Conservation (phyloP, 2,797 vertebrate genomes). For the Chelon auratus region DNA sequence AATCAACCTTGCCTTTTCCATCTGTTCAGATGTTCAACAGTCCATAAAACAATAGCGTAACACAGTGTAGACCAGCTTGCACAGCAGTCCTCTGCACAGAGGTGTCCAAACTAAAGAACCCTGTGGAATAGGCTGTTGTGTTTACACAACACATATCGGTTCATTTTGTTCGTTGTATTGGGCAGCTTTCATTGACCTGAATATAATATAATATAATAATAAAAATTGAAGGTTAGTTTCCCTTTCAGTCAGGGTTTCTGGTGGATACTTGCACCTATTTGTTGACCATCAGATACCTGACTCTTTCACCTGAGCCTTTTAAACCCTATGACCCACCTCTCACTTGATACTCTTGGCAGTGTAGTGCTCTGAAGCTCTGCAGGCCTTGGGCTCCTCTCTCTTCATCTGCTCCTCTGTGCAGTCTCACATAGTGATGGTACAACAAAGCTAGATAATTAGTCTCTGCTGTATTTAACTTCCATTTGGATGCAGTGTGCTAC, state of each 20-base stretch:
- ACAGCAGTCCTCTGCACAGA: slow-evolving; percentile 58
- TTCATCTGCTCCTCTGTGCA: slow-evolving; percentile 57
- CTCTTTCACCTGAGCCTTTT: slow-evolving; percentile 12
- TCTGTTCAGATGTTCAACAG: slow-evolving; percentile 77
- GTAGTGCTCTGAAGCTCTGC: slow-evolving; percentile 53
- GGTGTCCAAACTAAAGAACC: slow-evolving; percentile 60
- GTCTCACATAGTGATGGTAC: slow-evolving; percentile 59
- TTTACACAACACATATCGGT: slow-evolving; percentile 38
- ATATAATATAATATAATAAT: slow-evolving; percentile 31
- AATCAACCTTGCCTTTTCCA: slow-evolving; percentile 80
- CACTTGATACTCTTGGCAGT: slow-evolving; percentile 25
- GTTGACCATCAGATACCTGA: slow-evolving; percentile 12
- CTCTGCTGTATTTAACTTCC: slow-evolving; percentile 66
- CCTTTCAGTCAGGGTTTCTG: slow-evolving; percentile 20
- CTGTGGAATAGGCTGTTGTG: slow-evolving; percentile 36
- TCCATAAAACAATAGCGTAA: slow-evolving; percentile 69
- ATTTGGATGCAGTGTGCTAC: slow-evolving; percentile 47
- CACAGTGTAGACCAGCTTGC: slow-evolving; percentile 58
- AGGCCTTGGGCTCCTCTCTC: slow-evolving; percentile 50
- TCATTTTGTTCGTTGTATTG: slow-evolving; percentile 31
- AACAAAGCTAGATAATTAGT: slow-evolving; percentile 73
- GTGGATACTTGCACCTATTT: slow-evolving; percentile 19
- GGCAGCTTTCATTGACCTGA: slow-evolving; percentile 23
- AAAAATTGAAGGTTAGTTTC: slow-evolving; percentile 40
- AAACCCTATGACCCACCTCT: slow-evolving; percentile 44